Evolutionary conservation across 2,113 vertebrate species (phyloP), one percentile per base, ranked within the genome.

Genomic region (Pseudorectes ferrugineus): DNA sequence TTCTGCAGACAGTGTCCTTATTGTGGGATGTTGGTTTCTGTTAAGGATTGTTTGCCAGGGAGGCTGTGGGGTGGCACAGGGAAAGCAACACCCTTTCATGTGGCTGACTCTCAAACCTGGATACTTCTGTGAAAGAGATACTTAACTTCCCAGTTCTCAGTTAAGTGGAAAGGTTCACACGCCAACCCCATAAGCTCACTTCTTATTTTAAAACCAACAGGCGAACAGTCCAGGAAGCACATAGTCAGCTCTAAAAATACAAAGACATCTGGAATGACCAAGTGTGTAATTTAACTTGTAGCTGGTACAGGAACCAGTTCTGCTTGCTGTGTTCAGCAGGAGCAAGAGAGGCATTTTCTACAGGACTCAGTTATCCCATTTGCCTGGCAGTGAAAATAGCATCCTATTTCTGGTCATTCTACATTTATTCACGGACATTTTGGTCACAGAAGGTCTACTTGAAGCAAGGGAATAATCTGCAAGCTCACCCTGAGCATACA

Each of bases 171-270:
- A 40, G 43, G 36, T 59, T 90, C 92, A 80, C 10, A 82, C 0
- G 3, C 71, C 85, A 93, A 24, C 4, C 25, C 19, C 52, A 77
- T 45, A 89, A 57, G 46, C 57, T 83, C 55, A 48, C n/a, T 90
- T 89, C 70, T 92, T 87, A 91, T 86, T 96, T 86, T 84, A 88
- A 96, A 94, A 83, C 42, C 62, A 88, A 83, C 28, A 89, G 63
- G 13, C 89, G 82, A 91, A 78, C 66, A 85, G 80, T 45, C 80
- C 86, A 95, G 89, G 76, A 95, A 88, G 63, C 11, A 4, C 58
- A 80, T 0, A 81, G 89, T 59, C 88, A 89, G 61, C 59, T 96
- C 82, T 87, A 77, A 96, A 96, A 95, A 94, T 76, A 95, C 38
- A 83, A 77, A 90, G 82, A 67, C 13, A 10, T 77, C 67, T 94